Evolutionary conservation across 2,113 vertebrate species (phyloP), one percentile per base, ranked within the genome.

Genomic region (Macquaria australasica): DNA sequence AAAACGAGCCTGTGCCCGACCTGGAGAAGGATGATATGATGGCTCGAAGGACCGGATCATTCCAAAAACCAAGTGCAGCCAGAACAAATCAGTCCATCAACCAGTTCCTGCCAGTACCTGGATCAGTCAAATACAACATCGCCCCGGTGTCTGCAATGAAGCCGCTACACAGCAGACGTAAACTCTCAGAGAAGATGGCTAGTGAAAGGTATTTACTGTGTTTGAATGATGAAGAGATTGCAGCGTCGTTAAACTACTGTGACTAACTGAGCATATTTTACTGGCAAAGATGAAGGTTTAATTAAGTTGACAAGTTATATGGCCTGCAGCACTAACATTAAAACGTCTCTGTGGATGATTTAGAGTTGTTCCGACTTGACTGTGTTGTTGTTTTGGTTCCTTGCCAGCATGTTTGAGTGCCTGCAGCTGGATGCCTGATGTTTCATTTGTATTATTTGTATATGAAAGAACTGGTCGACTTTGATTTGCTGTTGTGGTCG

Each of bases 11-110:
- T 20, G 55, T 90, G 48, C 95, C 95, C 59, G 94, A 97, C 79
- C 74, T 91, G 81, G 94, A 95, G 74, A 97, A 96, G 88, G 96
- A 97, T 72, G 96, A 97, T 83, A 96, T 97, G 96, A 89, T 96
- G 92, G 90, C 95, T 77, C 95, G 96, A 62, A 95, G 95, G 88
- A 93, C 95, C 11, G 84, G 93, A 77, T 88, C 79, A 11, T 95
- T 92, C 69, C 94, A 87, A 12, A 97, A 95, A 86, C 16, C 73
- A 0, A 70, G 15, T 1, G n/a, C 39, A 14, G 60, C 53, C 41
- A 87, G 45, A 81, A 14, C 66, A 14, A 91, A 73, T 48, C 89
- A 81, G 41, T 1, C 25, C n/a, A 66, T 87, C 50, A 93, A 87
- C 51, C 85, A 75, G 41, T 96, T 95, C 84, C 87, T 96, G 25